Conservation (phyloP, 2,797 vertebrate genomes). For the Echiichthys vipera region DNA sequence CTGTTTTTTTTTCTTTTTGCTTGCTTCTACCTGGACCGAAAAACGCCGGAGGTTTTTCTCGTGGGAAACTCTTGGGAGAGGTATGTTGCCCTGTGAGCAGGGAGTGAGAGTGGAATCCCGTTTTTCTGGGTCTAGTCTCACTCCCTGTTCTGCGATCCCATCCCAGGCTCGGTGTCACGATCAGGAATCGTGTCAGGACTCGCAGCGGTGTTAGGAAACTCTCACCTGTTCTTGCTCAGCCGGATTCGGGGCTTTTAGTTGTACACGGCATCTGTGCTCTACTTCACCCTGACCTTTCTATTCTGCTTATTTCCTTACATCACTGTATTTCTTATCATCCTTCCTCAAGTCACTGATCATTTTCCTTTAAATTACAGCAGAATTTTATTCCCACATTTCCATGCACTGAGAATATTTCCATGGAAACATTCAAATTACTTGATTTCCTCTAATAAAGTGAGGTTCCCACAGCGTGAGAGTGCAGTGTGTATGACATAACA, state of each 20-base stretch:
- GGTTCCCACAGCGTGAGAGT: not conserved
- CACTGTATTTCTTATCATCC: not conserved
- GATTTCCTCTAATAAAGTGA: not conserved
- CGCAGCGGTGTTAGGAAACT: conserved; percentile 63
- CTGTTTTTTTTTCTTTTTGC: conserved; percentile 1
- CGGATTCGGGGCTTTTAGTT: conserved; percentile 61
- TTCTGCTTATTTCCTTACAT: not conserved
- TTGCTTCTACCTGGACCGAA: conserved; percentile 48
- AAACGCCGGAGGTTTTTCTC: conserved; percentile 81
- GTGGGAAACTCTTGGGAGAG: conserved; percentile 78
- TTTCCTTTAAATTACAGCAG: not conserved
- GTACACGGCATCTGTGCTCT: conserved; percentile 21
- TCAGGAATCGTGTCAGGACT: conserved; percentile 67
- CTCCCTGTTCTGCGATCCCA: conserved; percentile 65
- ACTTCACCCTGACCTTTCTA: conserved; percentile 1
- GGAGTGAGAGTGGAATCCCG: conserved; percentile 77
- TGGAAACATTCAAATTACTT: not conserved
- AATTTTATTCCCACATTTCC: not conserved
- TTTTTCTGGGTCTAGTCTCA: conserved; percentile 77
- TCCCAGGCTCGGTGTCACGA: conserved; percentile 52
- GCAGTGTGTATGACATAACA: not conserved
- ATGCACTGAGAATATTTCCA: not conserved
- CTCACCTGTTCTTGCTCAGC: conserved; percentile 63
- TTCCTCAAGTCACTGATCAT: not conserved
- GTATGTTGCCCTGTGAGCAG: conserved; percentile 79